Evolutionary conservation across 2,113 vertebrate species (phyloP).

Genomic region (Pelecanoides urinatrix): DNA sequence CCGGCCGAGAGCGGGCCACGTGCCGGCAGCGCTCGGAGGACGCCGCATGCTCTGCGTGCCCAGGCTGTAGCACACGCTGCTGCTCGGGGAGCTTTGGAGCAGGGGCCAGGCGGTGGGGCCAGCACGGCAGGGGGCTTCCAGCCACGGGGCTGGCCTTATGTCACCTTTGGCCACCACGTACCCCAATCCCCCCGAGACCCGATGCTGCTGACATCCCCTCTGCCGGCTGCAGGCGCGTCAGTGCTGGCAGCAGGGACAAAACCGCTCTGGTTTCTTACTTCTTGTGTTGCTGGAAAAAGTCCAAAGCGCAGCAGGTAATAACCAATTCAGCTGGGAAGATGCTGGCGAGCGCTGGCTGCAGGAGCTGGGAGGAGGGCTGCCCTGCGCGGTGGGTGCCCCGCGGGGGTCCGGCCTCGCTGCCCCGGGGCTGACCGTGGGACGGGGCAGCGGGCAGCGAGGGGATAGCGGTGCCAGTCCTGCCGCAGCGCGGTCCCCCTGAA

Average conservation of each 20-base stretch:
- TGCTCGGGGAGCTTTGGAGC: background rate
- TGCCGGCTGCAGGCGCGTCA: fast-evolving
- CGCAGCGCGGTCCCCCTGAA: fast-evolving
- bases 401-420: fast-evolving
- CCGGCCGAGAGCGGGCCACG: fast-evolving
- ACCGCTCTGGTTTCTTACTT: background rate
- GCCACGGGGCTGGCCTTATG: background rate
- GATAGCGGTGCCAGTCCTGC: fast-evolving
- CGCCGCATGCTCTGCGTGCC: background rate
- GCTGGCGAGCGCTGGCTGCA: background rate
- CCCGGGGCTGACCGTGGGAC: background rate
- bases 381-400: fast-evolving
- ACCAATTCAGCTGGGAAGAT: background rate
- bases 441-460: background rate
- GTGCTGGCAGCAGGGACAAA: background rate
- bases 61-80: background rate
- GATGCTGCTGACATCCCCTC: background rate
- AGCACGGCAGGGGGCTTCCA: background rate
- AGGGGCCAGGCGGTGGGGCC: background rate
- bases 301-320: background rate
- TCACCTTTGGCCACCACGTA: background rate
- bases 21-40: background rate
- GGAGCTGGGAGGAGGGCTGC: background rate
- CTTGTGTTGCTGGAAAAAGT: background rate
- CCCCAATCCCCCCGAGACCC: fast-evolving